Evolutionary conservation across 2,797 vertebrate species (phyloP).

Genomic region (Eremophila alpestris): DNA sequence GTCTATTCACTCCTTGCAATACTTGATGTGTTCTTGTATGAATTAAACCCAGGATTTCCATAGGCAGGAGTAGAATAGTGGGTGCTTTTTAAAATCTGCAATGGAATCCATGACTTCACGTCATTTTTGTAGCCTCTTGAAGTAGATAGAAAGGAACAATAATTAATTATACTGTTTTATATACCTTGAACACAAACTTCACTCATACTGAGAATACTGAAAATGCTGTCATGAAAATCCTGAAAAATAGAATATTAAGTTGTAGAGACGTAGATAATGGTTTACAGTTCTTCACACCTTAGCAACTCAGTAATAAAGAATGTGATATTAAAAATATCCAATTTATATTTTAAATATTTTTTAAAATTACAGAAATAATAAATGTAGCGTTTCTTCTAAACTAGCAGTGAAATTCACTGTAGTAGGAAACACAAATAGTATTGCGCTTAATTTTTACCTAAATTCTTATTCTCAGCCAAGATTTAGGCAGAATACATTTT

Average conservation of each 20-base stretch:
- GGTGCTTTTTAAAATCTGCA: slow-evolving; percentile 55
- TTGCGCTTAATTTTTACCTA: background rate
- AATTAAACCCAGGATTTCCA: background rate
- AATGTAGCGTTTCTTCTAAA: background rate
- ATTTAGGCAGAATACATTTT: background rate
- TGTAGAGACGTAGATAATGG: background rate
- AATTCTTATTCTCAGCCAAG: background rate
- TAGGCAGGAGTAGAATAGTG: background rate
- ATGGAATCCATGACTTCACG: slow-evolving; percentile 18
- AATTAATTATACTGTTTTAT: slow-evolving; percentile 16
- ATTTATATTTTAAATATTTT: background rate
- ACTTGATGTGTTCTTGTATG: background rate
- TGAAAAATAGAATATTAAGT: background rate
- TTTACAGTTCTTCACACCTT: background rate
- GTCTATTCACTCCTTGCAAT: background rate
- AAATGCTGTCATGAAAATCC: background rate
- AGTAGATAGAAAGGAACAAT: background rate
- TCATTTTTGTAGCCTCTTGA: slow-evolving; percentile 24
- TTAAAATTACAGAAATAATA: background rate
- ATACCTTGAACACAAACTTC: slow-evolving; percentile 5
- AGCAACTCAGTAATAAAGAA: background rate
- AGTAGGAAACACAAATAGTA: background rate
- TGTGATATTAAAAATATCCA: background rate
- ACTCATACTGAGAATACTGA: background rate
- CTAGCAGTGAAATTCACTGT: background rate